phyloP scores from a whole-genome alignment of 2,797 vertebrate species.

The Nannoperca australis region DNA sequence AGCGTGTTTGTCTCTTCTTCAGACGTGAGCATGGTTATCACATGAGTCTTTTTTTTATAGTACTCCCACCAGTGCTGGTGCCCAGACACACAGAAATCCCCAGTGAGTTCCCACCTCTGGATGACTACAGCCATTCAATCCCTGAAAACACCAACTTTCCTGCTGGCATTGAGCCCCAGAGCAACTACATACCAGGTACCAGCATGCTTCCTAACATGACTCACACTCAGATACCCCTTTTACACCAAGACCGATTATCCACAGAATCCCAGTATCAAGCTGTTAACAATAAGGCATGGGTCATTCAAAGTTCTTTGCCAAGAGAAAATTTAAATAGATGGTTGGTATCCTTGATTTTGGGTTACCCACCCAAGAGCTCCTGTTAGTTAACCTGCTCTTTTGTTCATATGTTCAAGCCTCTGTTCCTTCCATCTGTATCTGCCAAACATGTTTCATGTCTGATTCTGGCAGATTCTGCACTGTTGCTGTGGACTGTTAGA shows the following conservation, averaged over 20 bases:
- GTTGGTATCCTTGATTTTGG: neutral
- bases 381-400: neutral
- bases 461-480: too few relatives aligned
- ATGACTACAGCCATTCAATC: constrained; percentile 99
- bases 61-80: constrained; percentile 96
- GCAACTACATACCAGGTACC: constrained; percentile 99
- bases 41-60: constrained; percentile 75
- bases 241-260: neutral
- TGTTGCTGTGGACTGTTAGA: neutral
- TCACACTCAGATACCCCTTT: constrained; percentile 9
- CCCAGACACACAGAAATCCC: constrained; percentile 97
- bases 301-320: neutral
- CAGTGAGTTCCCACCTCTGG: constrained; percentile 94
- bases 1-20: neutral
- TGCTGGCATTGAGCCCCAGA: constrained; percentile 97
- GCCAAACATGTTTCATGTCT: too few relatives aligned
- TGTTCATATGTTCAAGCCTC: neutral
- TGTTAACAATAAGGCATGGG: neutral
- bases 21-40: neutral
- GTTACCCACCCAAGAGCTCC: neutral
- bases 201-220: neutral
- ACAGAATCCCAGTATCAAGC: neutral
- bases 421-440: neutral
- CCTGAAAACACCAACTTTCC: constrained; percentile 99
- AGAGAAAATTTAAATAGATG: neutral